Conservation (phyloP, 2,888 invertebrate genomes). For the Boloria selene region DNA sequence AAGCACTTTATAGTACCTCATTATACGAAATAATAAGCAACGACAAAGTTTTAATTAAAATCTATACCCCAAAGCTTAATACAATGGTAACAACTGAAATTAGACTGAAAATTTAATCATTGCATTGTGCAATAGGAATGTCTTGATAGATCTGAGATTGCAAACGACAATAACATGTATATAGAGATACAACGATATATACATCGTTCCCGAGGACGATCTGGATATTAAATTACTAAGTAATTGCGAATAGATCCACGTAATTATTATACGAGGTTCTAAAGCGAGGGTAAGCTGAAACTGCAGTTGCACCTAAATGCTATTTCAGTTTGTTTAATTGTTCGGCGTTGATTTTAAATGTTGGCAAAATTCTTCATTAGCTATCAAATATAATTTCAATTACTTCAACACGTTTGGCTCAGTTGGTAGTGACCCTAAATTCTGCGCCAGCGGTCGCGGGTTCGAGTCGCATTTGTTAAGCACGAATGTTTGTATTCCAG, state of each 20-base stretch:
- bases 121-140: conserved; percentile 36
- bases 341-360: background rate
- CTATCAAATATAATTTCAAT: no score
- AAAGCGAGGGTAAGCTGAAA: conserved; percentile 16
- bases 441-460: no score
- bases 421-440: no score
- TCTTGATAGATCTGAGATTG: conserved; percentile 35
- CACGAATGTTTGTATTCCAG: no score
- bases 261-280: conserved; percentile 31
- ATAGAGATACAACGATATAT: conserved; percentile 33
- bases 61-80: no score
- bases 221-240: conserved; percentile 44
- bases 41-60: no score
- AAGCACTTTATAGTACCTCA: no score
- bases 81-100: background rate
- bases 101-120: conserved; percentile 28
- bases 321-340: background rate
- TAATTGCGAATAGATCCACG: conserved; percentile 43
- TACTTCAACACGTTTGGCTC: no score
- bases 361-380: background rate
- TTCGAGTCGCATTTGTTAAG: no score
- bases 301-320: conserved; percentile 3
- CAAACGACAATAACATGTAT: conserved; percentile 28
- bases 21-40: no score
- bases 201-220: conserved; percentile 42